Evolutionary conservation across 2,888 invertebrate genomes (phyloP), one percentile per base, ranked within the genome.

Genomic region (Smittia sp.): DNA sequence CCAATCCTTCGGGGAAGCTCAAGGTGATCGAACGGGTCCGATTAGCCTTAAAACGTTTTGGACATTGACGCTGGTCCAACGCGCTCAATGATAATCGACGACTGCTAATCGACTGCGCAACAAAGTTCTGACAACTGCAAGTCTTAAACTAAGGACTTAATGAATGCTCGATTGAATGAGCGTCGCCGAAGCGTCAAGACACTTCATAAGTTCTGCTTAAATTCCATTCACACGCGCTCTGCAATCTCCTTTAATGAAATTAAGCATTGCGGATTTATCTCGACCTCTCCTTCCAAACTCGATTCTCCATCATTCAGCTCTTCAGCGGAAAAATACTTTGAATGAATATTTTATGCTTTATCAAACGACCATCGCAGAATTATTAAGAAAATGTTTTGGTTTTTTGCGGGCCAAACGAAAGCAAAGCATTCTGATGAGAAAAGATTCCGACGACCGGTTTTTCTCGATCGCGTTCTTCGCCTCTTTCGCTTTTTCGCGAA

Each of bases 351-450:
- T 15, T 46, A 11, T 15, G 46, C n/a, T 46, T 46, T 46, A 46
- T 46, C 46, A 46, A 46, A 15, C 46, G 46, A 46, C 46, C n/a
- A 46, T 46, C 46, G 15, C 46, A 46, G 46, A 46, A 46, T 46
- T 46, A 46, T 46, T 46, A 46, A 46, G 46, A 46, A 46, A 46
- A 46, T 46, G 15, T 46, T 46, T 11, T 46, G 32, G 3, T 46
- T 46, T 15, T 46, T 46, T n/a, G n/a, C 46, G 11, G n/a, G 46
- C 46, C 46, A 46, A 46, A 46, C 46, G 46, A 46, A 46, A 46
- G 46, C 46, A 46, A 46, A 46, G 15, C n/a, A 46, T n/a, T n/a
- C 15, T 15, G 46, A 46, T 46, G 46, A 46, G 46, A 46, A 46
- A 46, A 46, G n/a, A 46, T 46, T 15, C 46, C 15, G 11, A 11